Evolutionary conservation across 1,140 invertebrate genomes (phyloP), one percentile per base, ranked within the genome.

Genomic region (Aphidius ervi): DNA sequence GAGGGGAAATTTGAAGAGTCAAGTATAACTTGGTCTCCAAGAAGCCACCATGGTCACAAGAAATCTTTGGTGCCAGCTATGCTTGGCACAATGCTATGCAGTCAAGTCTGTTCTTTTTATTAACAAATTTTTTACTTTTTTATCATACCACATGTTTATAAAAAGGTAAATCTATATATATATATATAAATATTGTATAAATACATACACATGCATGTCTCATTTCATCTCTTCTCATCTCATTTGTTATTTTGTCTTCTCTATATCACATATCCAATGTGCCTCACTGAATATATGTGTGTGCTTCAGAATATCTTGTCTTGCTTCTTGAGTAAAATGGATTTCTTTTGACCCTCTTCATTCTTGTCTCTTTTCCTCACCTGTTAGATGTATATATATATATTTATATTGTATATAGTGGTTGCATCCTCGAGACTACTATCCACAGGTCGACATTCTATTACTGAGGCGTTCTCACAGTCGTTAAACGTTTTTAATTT

Each of bases 401-500:
- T 16, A 16, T 16, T 16, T 16, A 16, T 16, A 16, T 16, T 16
- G 16, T 16, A 16, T 16, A 16, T 16, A 16, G 16, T 16, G 41
- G 54, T 56, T 56, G 20, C 41, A 31, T 20, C 46, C 53, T 40
- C 37, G 31, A 55, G 58, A 65, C 63, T 52, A 45, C 58, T 65
- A 47, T 48, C 55, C 46, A 40, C 60, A 54, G 61, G 49, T 61
- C 58, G 58, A 61, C 61, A 66, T 66, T 66, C 64, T 66, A 61
- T 62, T 43, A 9, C 61, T 52, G 65, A 63, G 61, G 58, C 61
- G 64, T 68, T 70, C 67, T 68, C 67, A 66, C 68, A 67, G 63
- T 70, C 68, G 67, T 66, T 70, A 70, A 70, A 67, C 60, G 63
- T 62, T 68, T 68, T 68, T 70, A 67, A 67, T 70, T 70, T 68